These are phyloP conservation scores for Sternotherus odoratus DNA, from an alignment of 2,797 vertebrate genomes.

Conservation along the genomic window DNA sequence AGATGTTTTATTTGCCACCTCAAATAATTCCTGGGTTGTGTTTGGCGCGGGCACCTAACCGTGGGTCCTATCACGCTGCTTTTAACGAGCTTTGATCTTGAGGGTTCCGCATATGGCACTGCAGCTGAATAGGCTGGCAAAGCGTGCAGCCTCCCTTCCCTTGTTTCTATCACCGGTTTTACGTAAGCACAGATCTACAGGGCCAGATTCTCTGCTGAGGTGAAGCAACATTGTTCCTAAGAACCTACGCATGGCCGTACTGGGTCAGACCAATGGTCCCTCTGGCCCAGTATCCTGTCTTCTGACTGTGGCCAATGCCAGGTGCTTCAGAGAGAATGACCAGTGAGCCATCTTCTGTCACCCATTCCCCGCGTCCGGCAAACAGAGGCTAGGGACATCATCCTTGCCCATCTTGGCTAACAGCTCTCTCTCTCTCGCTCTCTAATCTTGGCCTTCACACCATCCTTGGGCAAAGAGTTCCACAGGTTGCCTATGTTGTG, in stretches of 20 bases:
- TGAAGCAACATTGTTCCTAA: background rate
- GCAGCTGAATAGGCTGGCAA: conserved; percentile 15
- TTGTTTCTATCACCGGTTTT: conserved; percentile 54
- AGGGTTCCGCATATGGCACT: background rate
- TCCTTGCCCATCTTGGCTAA: too few relatives aligned
- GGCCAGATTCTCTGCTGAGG: conserved; percentile 6
- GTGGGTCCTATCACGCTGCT: background rate
- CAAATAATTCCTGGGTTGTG: conserved; percentile 51
- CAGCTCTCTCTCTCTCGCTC: too few relatives aligned
- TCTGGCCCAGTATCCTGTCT: too few relatives aligned
- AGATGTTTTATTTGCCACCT: conserved; percentile 59
- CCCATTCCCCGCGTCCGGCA: too few relatives aligned
- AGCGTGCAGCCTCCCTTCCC: background rate
- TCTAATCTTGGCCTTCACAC: too few relatives aligned
- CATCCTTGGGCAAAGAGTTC: too few relatives aligned
- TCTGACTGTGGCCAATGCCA: too few relatives aligned
- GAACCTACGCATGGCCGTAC: background rate
- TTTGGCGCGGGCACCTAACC: conserved; percentile 5
- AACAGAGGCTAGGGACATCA: too few relatives aligned
- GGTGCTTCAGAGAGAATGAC: too few relatives aligned
- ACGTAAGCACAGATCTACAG: background rate
- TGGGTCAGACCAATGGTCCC: too few relatives aligned
- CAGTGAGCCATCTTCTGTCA: too few relatives aligned
- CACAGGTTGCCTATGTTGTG: too few relatives aligned
- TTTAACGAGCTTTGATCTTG: conserved; percentile 38